Base-by-base conservation (phyloP, 2,113 vertebrate species). In the Merops nubicus region DNA sequence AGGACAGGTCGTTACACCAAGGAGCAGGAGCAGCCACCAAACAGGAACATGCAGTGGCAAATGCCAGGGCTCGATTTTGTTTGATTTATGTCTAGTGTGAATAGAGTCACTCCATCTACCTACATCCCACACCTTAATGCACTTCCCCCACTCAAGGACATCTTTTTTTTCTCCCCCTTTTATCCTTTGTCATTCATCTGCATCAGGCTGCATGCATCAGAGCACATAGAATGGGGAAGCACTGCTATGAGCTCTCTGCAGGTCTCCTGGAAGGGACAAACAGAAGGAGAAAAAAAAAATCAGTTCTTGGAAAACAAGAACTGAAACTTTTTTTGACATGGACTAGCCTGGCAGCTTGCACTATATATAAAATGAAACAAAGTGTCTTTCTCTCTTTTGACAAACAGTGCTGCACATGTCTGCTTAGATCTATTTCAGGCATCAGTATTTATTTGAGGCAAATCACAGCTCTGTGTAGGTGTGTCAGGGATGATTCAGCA, bases 371-470 rank as follows among this genome's bases (percentile, higher is more conserved):
- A 69, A 59, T 3, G 28, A 48, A 80, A 38, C 12, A 42, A 64
- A 78, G 15, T 64, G 54, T 74, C n/a, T 76, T 85, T 88, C 67
- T 92, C 31, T 93, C 76, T 77, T 51, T 33, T 60, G 93, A 68
- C 94, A 96, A 92, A 73, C 78, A 36, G 56, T 72, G 77, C 75
- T 84, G 70, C 65, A 93, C 73, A 56, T 73, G 87, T 47, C 81
- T 96, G 85, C 78, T 95, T 89, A 70, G 31, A 88, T 79, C 90
- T 96, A 94, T 96, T 97, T 94, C 78, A 76, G 81, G 93, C 91
- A 79, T n/a, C 34, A 4, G 42, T n/a, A 77, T 75, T 92, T 83
- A 89, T 79, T 92, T 0, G 4, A 93, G 89, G 70, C 93, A 94
- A 94, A 97, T 92, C 96, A 89, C 72, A 90, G 90, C 72, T 81